These are phyloP conservation scores for Lysandra bellargus DNA, from an alignment of 2,888 invertebrate species.

Conservation along the genomic window DNA sequence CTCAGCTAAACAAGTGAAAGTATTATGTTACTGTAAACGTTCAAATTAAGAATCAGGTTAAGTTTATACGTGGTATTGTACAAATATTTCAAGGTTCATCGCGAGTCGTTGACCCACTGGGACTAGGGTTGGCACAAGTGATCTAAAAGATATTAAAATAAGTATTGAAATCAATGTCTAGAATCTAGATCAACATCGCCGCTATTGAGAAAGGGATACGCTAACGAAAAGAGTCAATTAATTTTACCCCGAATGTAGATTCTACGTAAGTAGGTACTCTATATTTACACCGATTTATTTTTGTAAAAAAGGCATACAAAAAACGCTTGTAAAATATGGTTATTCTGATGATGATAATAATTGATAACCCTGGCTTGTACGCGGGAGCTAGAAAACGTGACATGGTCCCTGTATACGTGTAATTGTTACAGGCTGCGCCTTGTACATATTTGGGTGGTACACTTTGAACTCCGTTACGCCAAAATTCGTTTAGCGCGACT, in stretches of 20 bases:
- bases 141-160: background rate
- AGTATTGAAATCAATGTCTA: background rate
- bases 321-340: background rate
- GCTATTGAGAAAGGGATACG: background rate
- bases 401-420: slow-evolving; percentile 46
- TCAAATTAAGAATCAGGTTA: slow-evolving; percentile 29
- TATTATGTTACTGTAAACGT: slow-evolving; percentile 26
- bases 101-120: slow-evolving; percentile 56
- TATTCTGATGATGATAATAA: background rate
- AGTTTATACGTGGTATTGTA: slow-evolving; percentile 48
- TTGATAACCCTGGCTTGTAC: background rate
- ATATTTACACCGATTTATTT: no score
- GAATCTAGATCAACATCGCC: background rate
- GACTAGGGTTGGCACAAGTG: slow-evolving; percentile 38
- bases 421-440: slow-evolving; percentile 39
- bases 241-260: no score
- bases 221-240: background rate
- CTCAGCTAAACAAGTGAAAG: slow-evolving; percentile 26
- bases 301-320: background rate
- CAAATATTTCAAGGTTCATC: slow-evolving; percentile 48
- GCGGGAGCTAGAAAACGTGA: slow-evolving; percentile 54
- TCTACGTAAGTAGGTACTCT: no score
- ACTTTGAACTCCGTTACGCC: background rate
- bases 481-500: no score
- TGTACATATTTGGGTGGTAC: slow-evolving; percentile 38